phyloP scores from a whole-genome alignment of 35 echinoderm and acorn worm genomes.

The Apostichopus japonicus region DNA sequence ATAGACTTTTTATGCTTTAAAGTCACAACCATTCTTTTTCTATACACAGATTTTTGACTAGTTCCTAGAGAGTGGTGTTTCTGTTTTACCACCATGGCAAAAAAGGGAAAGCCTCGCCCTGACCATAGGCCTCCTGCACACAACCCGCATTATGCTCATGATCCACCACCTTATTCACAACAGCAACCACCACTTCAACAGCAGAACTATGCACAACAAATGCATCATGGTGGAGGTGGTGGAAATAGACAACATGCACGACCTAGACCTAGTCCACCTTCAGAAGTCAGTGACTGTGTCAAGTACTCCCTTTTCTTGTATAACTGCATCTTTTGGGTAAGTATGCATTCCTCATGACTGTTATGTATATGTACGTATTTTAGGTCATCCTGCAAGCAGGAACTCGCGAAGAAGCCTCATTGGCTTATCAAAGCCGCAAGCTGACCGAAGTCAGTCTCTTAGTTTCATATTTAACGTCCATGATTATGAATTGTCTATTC shows the following conservation, averaged over 20 bases:
- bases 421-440: too few species aligned
- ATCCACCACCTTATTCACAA: conserved; percentile 20
- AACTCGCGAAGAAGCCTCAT: too few species aligned
- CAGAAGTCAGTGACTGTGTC: conserved; percentile 52
- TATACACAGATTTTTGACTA: neutral
- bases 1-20: too few species aligned
- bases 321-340: conserved; percentile 48
- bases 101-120: neutral
- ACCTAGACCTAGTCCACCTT: neutral
- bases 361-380: neutral
- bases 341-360: neutral
- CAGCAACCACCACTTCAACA: neutral
- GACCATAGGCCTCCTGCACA: conserved; percentile 12
- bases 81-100: neutral
- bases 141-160: conserved; percentile 18
- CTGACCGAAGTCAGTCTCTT: too few species aligned
- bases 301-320: conserved; percentile 52
- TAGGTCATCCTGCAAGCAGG: too few species aligned
- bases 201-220: conserved; percentile 15
- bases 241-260: conserved; percentile 18
- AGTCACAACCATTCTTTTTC: too few species aligned
- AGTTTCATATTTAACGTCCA: too few species aligned
- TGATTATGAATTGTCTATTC: too few species aligned
- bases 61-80: neutral
- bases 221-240: neutral